Evolutionary conservation across 2,888 invertebrate genomes (phyloP).

Genomic region (Seladonia tumulorum): DNA sequence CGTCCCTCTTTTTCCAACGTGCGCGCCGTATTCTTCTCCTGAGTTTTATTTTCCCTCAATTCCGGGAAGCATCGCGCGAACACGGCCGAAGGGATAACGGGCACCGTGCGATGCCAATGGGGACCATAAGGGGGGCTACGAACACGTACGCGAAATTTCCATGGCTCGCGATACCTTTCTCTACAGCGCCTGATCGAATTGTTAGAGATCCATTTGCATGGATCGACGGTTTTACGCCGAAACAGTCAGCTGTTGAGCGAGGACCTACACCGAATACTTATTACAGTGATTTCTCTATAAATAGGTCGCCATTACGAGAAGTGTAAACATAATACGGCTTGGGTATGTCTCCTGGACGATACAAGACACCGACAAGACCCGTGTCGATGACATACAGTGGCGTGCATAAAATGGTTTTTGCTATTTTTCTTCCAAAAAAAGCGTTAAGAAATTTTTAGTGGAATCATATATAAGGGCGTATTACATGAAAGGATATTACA

Average conservation of each 20-base stretch:
- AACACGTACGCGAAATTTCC: background rate
- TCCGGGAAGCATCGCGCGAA: slow-evolving; percentile 75
- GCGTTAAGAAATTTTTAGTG: no score
- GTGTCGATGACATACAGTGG: no score
- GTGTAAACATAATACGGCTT: no score
- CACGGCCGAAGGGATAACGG: slow-evolving; percentile 66
- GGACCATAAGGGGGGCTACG: slow-evolving; percentile 19
- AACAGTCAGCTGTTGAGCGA: background rate
- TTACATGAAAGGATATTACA: no score
- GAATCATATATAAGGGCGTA: no score
- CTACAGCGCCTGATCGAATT: background rate
- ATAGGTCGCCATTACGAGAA: no score
- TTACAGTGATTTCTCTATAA: no score
- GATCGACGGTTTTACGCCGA: background rate
- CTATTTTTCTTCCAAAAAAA: no score
- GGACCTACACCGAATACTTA: no score
- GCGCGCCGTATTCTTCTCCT: slow-evolving; percentile 64
- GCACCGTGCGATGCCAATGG: slow-evolving; percentile 47
- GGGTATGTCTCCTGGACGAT: no score
- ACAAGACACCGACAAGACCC: no score
- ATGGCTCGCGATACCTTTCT: background rate
- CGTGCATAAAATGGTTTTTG: no score
- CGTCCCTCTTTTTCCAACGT: slow-evolving; percentile 54
- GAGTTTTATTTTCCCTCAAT: slow-evolving; percentile 76
- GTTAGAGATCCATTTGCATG: background rate